These are phyloP conservation scores for Mobula hypostoma DNA, from an alignment of 2,113 vertebrate species.

Conservation along the genomic window DNA sequence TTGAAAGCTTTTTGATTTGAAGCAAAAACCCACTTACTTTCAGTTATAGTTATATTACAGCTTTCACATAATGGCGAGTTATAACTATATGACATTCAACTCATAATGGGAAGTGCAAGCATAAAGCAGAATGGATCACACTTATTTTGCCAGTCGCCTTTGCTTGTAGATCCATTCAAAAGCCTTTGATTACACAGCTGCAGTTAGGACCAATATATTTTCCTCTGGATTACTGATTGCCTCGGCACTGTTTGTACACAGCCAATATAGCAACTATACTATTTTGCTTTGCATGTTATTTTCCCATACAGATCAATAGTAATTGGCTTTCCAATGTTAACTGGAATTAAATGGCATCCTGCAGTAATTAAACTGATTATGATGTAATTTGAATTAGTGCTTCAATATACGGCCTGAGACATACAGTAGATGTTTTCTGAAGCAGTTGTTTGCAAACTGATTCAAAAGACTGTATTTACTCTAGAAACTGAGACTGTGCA, in stretches of 20 bases:
- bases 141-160: neutral
- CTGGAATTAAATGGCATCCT: neutral
- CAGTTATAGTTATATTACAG: slow-evolving; percentile 10
- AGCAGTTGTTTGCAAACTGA: neutral
- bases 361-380: neutral
- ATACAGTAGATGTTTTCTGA: neutral
- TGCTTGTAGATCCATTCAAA: neutral
- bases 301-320: slow-evolving; percentile 16
- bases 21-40: neutral
- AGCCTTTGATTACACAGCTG: slow-evolving; percentile 34
- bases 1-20: slow-evolving; percentile 25
- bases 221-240: neutral
- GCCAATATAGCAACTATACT: neutral
- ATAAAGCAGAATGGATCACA: neutral
- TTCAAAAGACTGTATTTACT: neutral
- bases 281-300: neutral
- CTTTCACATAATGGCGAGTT: slow-evolving; percentile 16
- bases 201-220: slow-evolving; percentile 14
- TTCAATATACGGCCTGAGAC: neutral
- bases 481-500: neutral
- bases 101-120: neutral
- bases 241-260: slow-evolving; percentile 11
- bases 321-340: neutral
- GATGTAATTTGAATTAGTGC: slow-evolving; percentile 8
- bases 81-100: neutral